These are phyloP conservation scores for Pentamera pediparva DNA, from an alignment of 53 echinoderm and acorn worm genomes.

Conservation along the genomic window DNA sequence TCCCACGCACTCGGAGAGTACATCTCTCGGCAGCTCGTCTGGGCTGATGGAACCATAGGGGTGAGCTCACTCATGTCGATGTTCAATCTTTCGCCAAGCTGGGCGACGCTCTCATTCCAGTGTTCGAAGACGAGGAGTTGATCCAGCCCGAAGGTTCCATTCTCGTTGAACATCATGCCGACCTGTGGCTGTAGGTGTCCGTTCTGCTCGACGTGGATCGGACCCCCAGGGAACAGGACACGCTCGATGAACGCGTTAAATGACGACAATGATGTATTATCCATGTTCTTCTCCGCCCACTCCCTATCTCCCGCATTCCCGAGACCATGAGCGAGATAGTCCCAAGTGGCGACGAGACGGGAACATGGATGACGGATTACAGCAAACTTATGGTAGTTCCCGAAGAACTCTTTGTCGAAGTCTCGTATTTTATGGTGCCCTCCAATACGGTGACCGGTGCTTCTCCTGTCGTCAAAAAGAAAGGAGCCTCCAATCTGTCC, in stretches of 20 bases:
- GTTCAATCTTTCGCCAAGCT: background rate
- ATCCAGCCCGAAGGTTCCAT: background rate
- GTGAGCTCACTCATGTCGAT: background rate
- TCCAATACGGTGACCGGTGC: background rate
- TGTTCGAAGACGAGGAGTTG: slow-evolving; percentile 2
- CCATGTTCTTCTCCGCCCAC: background rate
- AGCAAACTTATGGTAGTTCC: slow-evolving; percentile 11
- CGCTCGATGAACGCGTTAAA: slow-evolving; percentile 4
- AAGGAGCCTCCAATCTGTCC: background rate
- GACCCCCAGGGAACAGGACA: background rate
- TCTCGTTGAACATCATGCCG: background rate
- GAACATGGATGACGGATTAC: background rate
- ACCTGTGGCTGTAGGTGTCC: slow-evolving; percentile 2
- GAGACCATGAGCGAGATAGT: background rate
- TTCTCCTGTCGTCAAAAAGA: slow-evolving; percentile 1
- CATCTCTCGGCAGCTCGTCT: background rate
- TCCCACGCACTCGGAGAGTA: background rate
- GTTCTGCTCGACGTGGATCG: background rate
- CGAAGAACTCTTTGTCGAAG: slow-evolving; percentile 8
- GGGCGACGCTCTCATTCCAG: background rate
- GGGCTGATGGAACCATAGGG: background rate
- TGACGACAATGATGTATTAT: background rate
- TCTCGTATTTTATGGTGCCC: background rate
- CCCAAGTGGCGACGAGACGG: background rate
- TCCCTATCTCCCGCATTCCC: background rate